phyloP scores from a whole-genome alignment of 2,888 invertebrate species.

The Erebia aethiops region DNA sequence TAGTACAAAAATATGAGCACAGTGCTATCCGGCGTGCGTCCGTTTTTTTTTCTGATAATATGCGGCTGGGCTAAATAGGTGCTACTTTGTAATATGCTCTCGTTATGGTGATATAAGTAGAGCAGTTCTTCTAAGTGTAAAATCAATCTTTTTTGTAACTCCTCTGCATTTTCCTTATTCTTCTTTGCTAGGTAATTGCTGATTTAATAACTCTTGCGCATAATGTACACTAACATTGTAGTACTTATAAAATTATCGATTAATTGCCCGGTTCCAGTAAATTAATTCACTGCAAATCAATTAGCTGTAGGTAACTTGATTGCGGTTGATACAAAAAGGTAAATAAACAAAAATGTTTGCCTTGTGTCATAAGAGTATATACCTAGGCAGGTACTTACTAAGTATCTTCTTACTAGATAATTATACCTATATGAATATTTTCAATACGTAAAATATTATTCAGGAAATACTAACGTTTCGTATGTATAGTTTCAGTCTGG shows the following conservation, averaged over 20 bases:
- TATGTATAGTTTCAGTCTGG: background rate
- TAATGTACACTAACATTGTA: background rate
- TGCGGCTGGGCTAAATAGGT: background rate
- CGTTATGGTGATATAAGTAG: background rate
- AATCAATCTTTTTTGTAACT: background rate
- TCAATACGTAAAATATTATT: too few species aligned
- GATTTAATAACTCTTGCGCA: conserved; percentile 1
- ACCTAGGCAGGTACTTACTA: too few species aligned
- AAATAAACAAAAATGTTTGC: too few species aligned
- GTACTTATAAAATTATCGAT: background rate
- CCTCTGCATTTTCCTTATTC: background rate
- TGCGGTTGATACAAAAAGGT: background rate
- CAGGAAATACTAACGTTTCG: background rate
- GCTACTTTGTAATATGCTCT: conserved; percentile 7
- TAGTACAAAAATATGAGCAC: too few species aligned
- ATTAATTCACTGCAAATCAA: background rate
- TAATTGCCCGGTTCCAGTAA: background rate
- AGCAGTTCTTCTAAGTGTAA: background rate
- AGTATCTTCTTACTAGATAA: too few species aligned
- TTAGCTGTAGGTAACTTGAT: background rate
- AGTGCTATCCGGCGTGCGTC: too few species aligned
- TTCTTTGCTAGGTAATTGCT: background rate
- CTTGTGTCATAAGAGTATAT: too few species aligned
- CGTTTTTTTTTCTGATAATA: too few species aligned
- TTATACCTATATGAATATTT: too few species aligned